A percentile compares a stretch with the other conserved stretches of the same genome.
Conservation (phyloP, 2,797 vertebrate species). For the Borostomias antarcticus region DNA sequence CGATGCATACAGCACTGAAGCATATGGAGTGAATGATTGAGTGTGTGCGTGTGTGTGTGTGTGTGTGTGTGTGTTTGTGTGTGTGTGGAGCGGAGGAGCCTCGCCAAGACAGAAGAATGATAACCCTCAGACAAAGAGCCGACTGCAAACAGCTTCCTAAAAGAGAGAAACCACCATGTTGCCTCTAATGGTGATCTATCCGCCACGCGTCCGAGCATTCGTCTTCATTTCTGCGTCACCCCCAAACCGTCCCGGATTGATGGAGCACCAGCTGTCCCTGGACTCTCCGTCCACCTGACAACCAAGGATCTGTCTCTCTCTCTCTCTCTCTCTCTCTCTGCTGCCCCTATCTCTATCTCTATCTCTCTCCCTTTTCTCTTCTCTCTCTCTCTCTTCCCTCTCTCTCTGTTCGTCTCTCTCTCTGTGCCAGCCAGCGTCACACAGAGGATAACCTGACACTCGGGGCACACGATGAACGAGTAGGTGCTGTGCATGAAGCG, state of each 20-base stretch:
- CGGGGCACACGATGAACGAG: too few species aligned
- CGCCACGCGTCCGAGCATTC: constrained; percentile 61
- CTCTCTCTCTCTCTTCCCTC: too few species aligned
- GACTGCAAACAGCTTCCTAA: constrained; percentile 57
- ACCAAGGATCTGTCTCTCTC: too few species aligned
- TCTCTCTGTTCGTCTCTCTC: too few species aligned
- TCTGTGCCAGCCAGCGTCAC: too few species aligned
- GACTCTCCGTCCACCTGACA: constrained; percentile 32
- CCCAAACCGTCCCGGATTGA: constrained; percentile 63
- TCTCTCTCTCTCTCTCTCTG: too few species aligned
- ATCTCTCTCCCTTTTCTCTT: too few species aligned
- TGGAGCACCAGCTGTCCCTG: constrained; percentile 61
- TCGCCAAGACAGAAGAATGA: constrained; percentile 64
- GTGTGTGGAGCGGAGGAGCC: too few species aligned
- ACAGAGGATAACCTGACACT: too few species aligned
- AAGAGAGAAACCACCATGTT: constrained; percentile 57
- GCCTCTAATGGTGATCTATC: constrained; percentile 73
- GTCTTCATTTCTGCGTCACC: constrained; percentile 66
- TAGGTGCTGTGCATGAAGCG: too few species aligned
- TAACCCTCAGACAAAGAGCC: constrained; percentile 60
- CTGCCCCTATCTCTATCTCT: too few species aligned
- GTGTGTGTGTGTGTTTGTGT: constrained; percentile 13
- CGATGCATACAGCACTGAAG: background rate
- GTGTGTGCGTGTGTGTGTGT: constrained; percentile 10
- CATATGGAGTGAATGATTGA: constrained; percentile 21